These are phyloP conservation scores for Mus musculus DNA, from an alignment of 2,113 vertebrate species.

Conservation along the genomic window GRCm39 chr17:73994501-73995000, in stretches of 20 bases:
- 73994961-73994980: neutral
- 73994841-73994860: neutral
- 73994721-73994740: neutral
- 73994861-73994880: neutral
- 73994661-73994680: constrained; percentile 8
- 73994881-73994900: neutral
- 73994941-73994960: neutral
- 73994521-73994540: constrained; percentile 29
- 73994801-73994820: neutral
- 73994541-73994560: constrained; percentile 66
- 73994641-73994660: neutral
- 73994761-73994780: neutral
- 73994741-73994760: neutral
- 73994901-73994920: neutral
- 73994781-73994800: neutral
- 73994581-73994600: constrained; percentile 28
- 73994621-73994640: neutral
- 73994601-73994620: too few relatives aligned
- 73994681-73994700: neutral
- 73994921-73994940: neutral
- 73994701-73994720: neutral
- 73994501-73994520: neutral
- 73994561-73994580: neutral
- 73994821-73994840: neutral
- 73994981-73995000: neutral